A percentile compares a stretch with the other conserved stretches of the same genome.
phyloP scores from a whole-genome alignment of 2,888 invertebrate genomes.

The Coelinius sp. region DNA sequence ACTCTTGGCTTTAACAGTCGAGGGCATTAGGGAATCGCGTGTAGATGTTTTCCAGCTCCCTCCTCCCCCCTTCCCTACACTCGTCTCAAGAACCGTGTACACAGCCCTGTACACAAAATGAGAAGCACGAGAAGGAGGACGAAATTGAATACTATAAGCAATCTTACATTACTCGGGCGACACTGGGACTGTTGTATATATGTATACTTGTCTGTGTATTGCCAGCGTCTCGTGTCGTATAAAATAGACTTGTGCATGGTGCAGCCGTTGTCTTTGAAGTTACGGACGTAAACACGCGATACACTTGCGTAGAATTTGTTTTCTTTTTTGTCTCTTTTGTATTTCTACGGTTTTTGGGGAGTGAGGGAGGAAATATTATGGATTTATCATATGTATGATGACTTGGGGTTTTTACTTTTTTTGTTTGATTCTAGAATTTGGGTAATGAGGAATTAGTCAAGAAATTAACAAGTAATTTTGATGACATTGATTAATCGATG shows the following conservation, averaged over 20 bases:
- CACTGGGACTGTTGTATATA: conserved; percentile 22
- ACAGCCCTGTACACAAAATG: not conserved
- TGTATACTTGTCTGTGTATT: conserved; percentile 24
- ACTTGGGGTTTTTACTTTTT: too few species aligned
- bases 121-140: not conserved
- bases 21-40: conserved; percentile 45
- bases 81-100: conserved; percentile 32
- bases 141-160: conserved; percentile 9
- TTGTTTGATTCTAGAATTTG: too few species aligned
- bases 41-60: conserved; percentile 30
- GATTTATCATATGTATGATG: too few species aligned
- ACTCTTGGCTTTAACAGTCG: conserved; percentile 48
- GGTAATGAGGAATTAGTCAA: too few species aligned
- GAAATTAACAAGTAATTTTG: too few species aligned
- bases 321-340: not conserved
- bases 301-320: conserved; percentile 44
- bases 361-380: too few species aligned
- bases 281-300: conserved; percentile 67
- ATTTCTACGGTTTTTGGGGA: too few species aligned
- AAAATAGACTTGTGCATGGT: conserved; percentile 37
- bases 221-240: conserved; percentile 34
- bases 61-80: conserved; percentile 29
- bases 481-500: too few species aligned
- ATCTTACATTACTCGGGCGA: conserved; percentile 32
- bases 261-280: conserved; percentile 56